These are phyloP conservation scores for Pelecanus crispus DNA, from an alignment of 2,113 vertebrate genomes.

Conservation along the genomic window DNA sequence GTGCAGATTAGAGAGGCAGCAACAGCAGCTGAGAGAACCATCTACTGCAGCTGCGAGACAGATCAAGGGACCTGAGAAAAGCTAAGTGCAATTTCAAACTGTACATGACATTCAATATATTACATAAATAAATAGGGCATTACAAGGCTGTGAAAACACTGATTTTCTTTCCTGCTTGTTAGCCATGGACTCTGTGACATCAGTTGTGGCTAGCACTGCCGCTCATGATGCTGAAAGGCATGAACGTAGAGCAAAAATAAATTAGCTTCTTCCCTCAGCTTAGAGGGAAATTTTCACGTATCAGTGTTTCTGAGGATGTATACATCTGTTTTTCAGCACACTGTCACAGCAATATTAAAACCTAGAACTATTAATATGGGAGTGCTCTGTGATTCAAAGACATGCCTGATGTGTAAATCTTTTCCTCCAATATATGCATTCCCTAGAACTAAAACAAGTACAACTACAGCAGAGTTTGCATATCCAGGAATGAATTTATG, in stretches of 20 bases:
- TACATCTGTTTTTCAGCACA: not conserved
- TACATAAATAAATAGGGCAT: not conserved
- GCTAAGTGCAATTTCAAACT: not conserved
- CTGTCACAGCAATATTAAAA: not conserved
- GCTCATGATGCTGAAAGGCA: not conserved
- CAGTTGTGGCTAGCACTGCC: not conserved
- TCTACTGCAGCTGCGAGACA: not conserved
- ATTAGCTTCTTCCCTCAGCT: not conserved
- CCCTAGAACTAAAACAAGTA: not conserved
- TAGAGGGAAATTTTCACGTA: not conserved
- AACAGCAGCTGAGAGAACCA: not conserved
- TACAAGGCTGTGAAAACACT: not conserved
- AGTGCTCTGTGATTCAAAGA: not conserved
- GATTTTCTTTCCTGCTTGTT: not conserved
- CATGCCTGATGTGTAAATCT: not conserved
- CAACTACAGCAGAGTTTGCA: not conserved
- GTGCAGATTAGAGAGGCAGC: slow-evolving; percentile 1
- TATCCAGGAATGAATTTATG: not conserved
- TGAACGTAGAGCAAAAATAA: not conserved
- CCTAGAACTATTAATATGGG: not conserved
- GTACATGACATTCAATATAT: not conserved
- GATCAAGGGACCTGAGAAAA: slow-evolving; percentile 5
- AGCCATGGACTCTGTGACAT: not conserved
- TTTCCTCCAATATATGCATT: not conserved
- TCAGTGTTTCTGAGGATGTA: not conserved